phyloP scores from a whole-genome alignment of 2,888 invertebrate genomes.

The Selenia dentaria region DNA sequence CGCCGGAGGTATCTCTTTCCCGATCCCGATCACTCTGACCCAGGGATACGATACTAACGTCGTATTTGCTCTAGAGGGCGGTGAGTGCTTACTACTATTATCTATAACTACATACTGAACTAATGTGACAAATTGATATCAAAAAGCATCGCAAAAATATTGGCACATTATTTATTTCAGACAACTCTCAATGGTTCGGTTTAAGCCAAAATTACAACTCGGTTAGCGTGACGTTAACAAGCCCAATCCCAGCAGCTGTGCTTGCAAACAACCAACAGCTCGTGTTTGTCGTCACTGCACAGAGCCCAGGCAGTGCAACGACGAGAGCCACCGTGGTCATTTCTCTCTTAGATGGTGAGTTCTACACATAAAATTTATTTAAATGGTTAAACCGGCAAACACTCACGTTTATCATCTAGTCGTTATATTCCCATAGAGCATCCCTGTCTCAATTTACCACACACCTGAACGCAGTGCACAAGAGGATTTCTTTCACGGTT shows the following conservation, averaged over 20 bases:
- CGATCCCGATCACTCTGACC: conserved; percentile 29
- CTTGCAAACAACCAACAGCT: conserved; percentile 37
- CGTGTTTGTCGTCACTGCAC: conserved; percentile 28
- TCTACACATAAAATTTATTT: conserved; percentile 14
- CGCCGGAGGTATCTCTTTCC: conserved; percentile 28
- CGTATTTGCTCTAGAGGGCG: conserved; percentile 42
- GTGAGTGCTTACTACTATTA: conserved; percentile 33
- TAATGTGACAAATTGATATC: too few species aligned
- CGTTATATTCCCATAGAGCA: too few species aligned
- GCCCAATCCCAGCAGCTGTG: conserved; percentile 37
- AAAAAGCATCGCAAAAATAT: neutral
- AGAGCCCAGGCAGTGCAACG: conserved; percentile 27
- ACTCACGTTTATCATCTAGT: too few species aligned
- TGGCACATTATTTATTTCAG: too few species aligned
- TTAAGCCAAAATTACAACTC: conserved; percentile 27
- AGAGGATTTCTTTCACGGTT: too few species aligned
- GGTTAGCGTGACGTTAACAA: conserved; percentile 21
- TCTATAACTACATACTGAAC: too few species aligned
- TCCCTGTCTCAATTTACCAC: too few species aligned
- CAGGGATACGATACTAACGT: conserved; percentile 39
- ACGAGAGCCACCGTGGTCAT: conserved; percentile 37
- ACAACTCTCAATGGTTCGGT: conserved; percentile 26
- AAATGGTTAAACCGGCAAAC: too few species aligned
- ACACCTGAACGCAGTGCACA: too few species aligned
- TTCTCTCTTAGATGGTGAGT: conserved; percentile 27